These are phyloP conservation scores for Aurelia aurita DNA, from an alignment of 30 jellyfish, hydroid and myxozoan species.

Conservation along the genomic window DNA sequence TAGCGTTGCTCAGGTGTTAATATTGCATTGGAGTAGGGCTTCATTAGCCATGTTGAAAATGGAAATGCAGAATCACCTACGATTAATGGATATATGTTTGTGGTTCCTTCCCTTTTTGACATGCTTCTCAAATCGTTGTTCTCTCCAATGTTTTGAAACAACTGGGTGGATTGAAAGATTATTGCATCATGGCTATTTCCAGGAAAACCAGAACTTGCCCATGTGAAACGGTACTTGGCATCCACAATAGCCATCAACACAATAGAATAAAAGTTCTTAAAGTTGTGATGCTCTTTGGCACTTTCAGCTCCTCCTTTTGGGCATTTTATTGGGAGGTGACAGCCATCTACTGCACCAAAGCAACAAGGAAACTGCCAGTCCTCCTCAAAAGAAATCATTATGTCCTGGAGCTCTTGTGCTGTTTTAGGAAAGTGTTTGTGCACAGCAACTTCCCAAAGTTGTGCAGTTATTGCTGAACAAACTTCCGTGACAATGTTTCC, in stretches of 20 bases:
- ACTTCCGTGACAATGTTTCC: constrained; percentile 12
- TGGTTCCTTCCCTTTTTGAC: too few species aligned
- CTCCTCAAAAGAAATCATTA: constrained; percentile 32
- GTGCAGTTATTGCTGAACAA: background rate
- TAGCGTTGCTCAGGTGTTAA: background rate
- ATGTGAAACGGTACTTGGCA: constrained; percentile 53
- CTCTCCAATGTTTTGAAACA: too few species aligned
- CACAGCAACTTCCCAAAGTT: constrained; percentile 16
- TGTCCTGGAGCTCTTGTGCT: constrained; percentile 26
- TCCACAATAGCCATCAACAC: constrained; percentile 65
- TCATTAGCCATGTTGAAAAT: constrained; percentile 13
- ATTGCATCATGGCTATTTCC: constrained; percentile 70
- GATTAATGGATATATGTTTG: background rate
- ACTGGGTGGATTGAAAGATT: too few species aligned
- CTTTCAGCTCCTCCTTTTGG: constrained; percentile 44
- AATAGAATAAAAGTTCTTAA: constrained; percentile 64
- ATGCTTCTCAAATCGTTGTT: background rate
- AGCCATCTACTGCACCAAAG: constrained; percentile 59
- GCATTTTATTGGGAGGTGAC: constrained; percentile 60
- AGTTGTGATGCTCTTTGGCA: constrained; percentile 61
- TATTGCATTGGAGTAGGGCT: constrained; percentile 21
- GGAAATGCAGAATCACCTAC: constrained; percentile 48
- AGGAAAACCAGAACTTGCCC: constrained; percentile 78
- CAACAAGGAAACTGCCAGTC: constrained; percentile 58
- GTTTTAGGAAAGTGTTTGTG: constrained; percentile 16